Percentiles rank a stretch among this genome's conserved stretches.
Conservation (phyloP, 2,113 vertebrate species). For the Aspiorhynchus laticeps region DNA sequence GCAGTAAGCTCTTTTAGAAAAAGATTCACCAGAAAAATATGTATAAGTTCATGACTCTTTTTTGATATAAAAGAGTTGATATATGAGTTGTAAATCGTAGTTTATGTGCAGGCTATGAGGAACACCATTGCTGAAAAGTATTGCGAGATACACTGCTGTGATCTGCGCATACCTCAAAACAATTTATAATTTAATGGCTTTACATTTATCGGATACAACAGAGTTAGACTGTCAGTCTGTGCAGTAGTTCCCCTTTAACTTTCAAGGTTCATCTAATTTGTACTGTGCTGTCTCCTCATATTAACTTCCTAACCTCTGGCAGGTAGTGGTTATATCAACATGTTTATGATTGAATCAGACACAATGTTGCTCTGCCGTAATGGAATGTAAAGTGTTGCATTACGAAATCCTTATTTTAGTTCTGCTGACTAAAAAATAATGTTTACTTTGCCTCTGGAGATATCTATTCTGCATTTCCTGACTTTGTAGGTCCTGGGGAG, state of each 20-base stretch:
- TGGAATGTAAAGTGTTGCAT: constrained; percentile 55
- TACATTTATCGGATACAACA: background rate
- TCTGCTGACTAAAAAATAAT: constrained; percentile 49
- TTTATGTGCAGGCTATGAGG: background rate
- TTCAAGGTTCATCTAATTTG: background rate
- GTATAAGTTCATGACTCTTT: too few species aligned
- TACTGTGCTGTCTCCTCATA: background rate
- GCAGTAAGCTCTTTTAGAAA: too few species aligned
- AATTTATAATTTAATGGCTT: background rate
- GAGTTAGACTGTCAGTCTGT: background rate
- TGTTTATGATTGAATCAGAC: constrained; percentile 31
- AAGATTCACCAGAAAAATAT: too few species aligned
- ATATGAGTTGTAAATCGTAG: background rate
- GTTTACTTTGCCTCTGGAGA: constrained; percentile 44
- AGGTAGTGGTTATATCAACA: constrained; percentile 30
- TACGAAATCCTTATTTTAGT: constrained; percentile 58
- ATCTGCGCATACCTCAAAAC: background rate
- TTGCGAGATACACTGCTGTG: background rate
- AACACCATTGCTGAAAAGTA: background rate
- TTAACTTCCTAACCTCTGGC: constrained; percentile 17
- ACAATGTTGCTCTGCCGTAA: constrained; percentile 30
- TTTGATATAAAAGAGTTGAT: background rate
- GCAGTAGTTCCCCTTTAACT: background rate
- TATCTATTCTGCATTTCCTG: constrained; percentile 40
- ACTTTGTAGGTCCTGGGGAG: constrained; percentile 48